Percentiles rank a stretch among this genome's conserved stretches.
Conservation (phyloP, 2,888 invertebrate species). For the Rhorus exstirpatorius region DNA sequence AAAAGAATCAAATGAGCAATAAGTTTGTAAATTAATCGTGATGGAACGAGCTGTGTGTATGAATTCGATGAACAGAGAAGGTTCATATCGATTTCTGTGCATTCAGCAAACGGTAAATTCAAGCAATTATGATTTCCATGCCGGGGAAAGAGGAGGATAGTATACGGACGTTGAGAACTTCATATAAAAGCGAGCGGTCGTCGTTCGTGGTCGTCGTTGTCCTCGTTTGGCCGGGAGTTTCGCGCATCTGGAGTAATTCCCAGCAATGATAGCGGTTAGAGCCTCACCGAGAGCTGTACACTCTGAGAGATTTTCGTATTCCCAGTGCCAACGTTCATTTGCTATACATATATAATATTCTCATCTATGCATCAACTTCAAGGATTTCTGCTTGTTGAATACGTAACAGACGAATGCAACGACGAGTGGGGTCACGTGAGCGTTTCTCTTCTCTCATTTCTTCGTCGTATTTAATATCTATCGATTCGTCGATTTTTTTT, state of each 20-base stretch:
- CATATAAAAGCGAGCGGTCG: constrained; percentile 37
- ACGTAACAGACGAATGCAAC: constrained; percentile 61
- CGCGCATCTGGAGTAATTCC: constrained; percentile 70
- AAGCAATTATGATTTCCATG: constrained; percentile 65
- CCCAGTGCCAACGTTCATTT: constrained; percentile 50
- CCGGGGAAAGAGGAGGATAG: constrained; percentile 4
- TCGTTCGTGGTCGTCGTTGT: constrained; percentile 35
- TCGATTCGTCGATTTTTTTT: constrained; percentile 4
- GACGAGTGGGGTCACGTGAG: constrained; percentile 44
- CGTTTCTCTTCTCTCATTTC: background rate
- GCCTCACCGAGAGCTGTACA: constrained; percentile 34
- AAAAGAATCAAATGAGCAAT: background rate
- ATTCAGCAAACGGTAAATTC: constrained; percentile 43
- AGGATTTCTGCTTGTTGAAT: constrained; percentile 65
- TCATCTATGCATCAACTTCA: constrained; percentile 39
- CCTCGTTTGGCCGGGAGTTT: constrained; percentile 46
- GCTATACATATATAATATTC: constrained; percentile 1
- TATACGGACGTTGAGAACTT: constrained; percentile 9
- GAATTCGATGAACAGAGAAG: constrained; percentile 14
- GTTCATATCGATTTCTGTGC: constrained; percentile 17
- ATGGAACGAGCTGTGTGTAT: constrained; percentile 11
- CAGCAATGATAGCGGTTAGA: constrained; percentile 51
- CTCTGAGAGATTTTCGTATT: background rate
- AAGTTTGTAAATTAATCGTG: background rate
- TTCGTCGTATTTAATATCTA: background rate